Conservation (phyloP, 2,113 vertebrate species). For the Rafetus swinhoei region DNA sequence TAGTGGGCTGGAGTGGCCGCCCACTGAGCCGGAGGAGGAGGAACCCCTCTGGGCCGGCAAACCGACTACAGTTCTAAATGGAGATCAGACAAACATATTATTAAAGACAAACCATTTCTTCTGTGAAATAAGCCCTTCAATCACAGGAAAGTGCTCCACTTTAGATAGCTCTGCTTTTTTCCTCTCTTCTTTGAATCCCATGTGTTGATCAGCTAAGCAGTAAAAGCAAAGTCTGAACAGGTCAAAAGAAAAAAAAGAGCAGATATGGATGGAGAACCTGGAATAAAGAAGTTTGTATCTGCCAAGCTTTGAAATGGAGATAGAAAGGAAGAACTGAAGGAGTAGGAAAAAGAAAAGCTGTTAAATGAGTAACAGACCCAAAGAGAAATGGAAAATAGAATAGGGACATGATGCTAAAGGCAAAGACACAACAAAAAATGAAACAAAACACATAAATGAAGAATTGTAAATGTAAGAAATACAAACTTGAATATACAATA, state of each 20-base stretch:
- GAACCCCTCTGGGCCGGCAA: no score
- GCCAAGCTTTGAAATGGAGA: not conserved
- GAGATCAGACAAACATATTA: not conserved
- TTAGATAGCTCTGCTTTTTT: not conserved
- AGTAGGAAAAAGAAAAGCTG: not conserved
- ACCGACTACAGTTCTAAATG: no score
- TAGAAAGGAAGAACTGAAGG: not conserved
- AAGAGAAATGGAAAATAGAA: not conserved
- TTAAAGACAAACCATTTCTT: not conserved
- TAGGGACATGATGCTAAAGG: not conserved
- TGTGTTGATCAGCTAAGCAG: not conserved
- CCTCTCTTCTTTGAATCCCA: not conserved
- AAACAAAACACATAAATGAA: not conserved
- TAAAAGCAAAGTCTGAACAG: not conserved
- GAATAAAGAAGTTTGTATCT: not conserved
- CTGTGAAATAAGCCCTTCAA: not conserved
- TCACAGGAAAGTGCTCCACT: not conserved
- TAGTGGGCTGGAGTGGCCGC: no score
- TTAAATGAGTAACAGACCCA: not conserved
- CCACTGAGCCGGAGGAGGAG: no score
- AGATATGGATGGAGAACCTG: not conserved
- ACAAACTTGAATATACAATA: not conserved
- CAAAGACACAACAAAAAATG: not conserved
- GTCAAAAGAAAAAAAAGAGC: not conserved
- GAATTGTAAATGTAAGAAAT: not conserved